Evolutionary conservation across 2,888 invertebrate species (phyloP).

Genomic region (Lymantria dispar): DNA sequence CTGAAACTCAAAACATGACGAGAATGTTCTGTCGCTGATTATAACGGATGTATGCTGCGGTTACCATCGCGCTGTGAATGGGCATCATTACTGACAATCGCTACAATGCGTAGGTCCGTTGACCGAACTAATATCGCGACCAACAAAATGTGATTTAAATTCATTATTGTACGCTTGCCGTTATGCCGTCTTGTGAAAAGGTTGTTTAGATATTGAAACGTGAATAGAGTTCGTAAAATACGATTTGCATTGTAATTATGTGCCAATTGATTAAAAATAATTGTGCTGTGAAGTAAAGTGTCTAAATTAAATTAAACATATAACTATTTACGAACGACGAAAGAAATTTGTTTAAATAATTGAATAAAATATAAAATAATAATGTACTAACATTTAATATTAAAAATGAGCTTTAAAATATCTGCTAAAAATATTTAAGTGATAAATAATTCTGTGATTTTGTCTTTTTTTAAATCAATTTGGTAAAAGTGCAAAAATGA

Average conservation of each 20-base stretch:
- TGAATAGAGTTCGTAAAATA: not conserved
- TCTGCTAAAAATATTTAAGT: not conserved
- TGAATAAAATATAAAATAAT: not conserved
- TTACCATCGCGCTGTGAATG: conserved; percentile 28
- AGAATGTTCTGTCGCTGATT: conserved; percentile 6
- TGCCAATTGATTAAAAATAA: not conserved
- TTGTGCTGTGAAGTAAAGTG: not conserved
- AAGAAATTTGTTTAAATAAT: not conserved
- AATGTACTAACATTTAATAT: not conserved
- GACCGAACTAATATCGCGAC: conserved; percentile 14
- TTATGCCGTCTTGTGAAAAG: conserved; percentile 6
- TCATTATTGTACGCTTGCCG: conserved; percentile 10
- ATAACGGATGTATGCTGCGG: conserved; percentile 19
- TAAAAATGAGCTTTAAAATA: not conserved
- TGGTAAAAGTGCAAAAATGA: conserved; percentile 7
- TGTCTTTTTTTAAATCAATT: not conserved
- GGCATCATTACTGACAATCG: conserved; percentile 28
- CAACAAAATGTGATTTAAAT: conserved; percentile 21
- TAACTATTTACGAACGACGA: no score
- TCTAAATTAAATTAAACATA: not conserved
- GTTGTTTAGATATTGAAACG: not conserved
- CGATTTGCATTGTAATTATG: no score
- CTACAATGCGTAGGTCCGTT: conserved; percentile 17
- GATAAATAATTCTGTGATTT: not conserved
- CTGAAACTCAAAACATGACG: conserved; percentile 9